phyloP scores from a whole-genome alignment of 2,888 invertebrate genomes.

The Nephrotoma appendiculata region DNA sequence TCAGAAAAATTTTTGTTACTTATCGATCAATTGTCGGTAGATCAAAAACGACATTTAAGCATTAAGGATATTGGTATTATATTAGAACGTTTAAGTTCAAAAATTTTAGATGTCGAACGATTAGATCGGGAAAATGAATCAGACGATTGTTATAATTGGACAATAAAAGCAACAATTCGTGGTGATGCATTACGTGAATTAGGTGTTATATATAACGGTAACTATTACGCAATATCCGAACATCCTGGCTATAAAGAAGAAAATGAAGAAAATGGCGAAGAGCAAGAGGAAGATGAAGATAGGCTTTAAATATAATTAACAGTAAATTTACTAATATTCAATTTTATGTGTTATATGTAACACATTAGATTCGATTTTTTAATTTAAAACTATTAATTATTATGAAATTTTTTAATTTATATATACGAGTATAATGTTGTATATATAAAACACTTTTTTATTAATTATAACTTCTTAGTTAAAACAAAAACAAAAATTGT shows the following conservation, averaged over 20 bases:
- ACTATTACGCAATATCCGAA: conserved; percentile 89
- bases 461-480: background rate
- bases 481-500: background rate
- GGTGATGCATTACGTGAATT: conserved; percentile 82
- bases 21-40: conserved; percentile 83
- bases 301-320: conserved; percentile 34
- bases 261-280: conserved; percentile 71
- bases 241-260: conserved; percentile 89
- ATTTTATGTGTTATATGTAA: background rate
- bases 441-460: background rate
- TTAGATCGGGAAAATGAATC: conserved; percentile 84
- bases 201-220: conserved; percentile 88
- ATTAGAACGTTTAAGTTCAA: conserved; percentile 79
- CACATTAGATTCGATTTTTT: background rate
- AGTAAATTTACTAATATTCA: background rate
- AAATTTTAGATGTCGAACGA: conserved; percentile 85
- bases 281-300: conserved; percentile 70
- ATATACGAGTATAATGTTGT: too few species aligned
- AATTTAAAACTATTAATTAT: background rate
- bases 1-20: conserved; percentile 85
- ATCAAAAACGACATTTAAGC: conserved; percentile 81
- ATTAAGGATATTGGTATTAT: conserved; percentile 94
- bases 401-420: background rate
- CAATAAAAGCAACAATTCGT: conserved; percentile 87
- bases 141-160: conserved; percentile 92